Evolutionary conservation across 1,140 invertebrate species (phyloP), one percentile per base, ranked within the genome.

Genomic region (Micrasema minimum): DNA sequence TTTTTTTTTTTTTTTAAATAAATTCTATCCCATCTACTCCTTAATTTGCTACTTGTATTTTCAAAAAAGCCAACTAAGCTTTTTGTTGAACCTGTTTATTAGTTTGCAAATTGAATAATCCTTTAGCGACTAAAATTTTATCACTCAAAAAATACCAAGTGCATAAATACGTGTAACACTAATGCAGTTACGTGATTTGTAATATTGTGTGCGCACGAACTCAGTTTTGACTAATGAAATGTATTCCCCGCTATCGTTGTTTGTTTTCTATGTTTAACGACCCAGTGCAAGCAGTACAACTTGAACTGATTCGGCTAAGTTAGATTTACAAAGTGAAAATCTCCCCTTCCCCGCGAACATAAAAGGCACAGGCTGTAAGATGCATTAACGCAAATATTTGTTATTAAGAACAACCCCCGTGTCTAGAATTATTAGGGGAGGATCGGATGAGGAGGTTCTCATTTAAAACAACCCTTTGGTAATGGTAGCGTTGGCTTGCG

Each of bases 371-470:
- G 14, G 14, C 41, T 59, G 18, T 31, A 41, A 64, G 41, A 64
- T 46, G 59, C 59, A 64, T 64, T 64, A 64, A 64, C 22, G 59
- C 59, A 64, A 64, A 64, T 64, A 64, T 64, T 64, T 64, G 59
- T 46, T 59, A 59, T 59, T 46, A 46, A 64, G 43, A 64, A 46
- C 59, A 64, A 64, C n/a, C 59, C 43, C 26, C 14, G 55, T 35
- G 7, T 31, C 26, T 7, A 31, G 26, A 31, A 31, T 4, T 31
- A 59, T 38, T 41, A 5, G 37, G 55, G 55, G 37, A 41, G 1
- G n/a, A 12, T n/a, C 5, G n/a, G 43, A n/a, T 46, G 22, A 64
- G 41, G 20, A 12, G 16, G 41, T 41, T 46, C 23, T 46, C 43
- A 64, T 64, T 64, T 45, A 64, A 64, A 31, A 16, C 59, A 64